phyloP scores from a whole-genome alignment of 2,797 vertebrate genomes.

The Enteromius mattozi region DNA sequence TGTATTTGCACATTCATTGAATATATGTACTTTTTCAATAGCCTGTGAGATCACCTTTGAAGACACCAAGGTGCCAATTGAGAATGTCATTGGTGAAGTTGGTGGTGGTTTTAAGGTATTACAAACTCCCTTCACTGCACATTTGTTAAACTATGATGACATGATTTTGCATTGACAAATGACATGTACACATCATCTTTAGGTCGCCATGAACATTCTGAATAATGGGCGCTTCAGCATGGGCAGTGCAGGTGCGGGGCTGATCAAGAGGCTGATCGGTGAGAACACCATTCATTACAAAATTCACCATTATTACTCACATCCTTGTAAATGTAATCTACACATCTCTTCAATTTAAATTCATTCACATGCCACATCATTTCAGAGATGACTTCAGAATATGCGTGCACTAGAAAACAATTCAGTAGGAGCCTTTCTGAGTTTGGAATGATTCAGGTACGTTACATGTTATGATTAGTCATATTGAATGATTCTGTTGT shows the following conservation, averaged over 20 bases:
- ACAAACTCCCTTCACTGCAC: neutral
- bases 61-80: conserved; percentile 90
- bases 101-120: conserved; percentile 94
- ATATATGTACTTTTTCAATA: conserved; percentile 64
- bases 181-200: conserved; percentile 15
- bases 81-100: conserved; percentile 93
- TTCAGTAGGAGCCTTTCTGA: conserved; percentile 89
- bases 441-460: conserved; percentile 95
- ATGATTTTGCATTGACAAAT: neutral
- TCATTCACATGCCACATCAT: neutral
- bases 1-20: neutral
- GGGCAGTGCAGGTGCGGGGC: conserved; percentile 88
- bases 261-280: conserved; percentile 96
- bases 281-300: conserved; percentile 31
- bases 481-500: neutral
- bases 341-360: neutral
- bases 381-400: conserved; percentile 86
- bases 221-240: conserved; percentile 96
- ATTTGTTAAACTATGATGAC: neutral
- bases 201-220: conserved; percentile 96
- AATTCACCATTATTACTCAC: neutral
- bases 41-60: conserved; percentile 94
- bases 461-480: neutral
- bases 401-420: conserved; percentile 90
- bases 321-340: neutral